Evolutionary conservation across 2,888 invertebrate genomes (phyloP).

Genomic region (Parthenolecanium corni): DNA sequence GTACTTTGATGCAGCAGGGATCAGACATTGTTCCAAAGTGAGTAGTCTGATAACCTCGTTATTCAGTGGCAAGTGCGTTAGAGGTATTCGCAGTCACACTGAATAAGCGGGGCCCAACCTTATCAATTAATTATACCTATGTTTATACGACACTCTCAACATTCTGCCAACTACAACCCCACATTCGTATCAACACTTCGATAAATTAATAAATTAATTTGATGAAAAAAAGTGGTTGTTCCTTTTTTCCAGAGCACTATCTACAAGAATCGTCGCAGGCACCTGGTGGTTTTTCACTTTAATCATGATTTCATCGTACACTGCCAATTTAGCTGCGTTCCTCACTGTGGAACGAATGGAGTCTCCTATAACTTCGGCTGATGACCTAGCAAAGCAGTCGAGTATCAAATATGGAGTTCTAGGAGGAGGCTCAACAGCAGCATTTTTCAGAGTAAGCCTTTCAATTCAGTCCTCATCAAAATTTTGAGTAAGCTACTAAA

Average conservation of each 20-base stretch:
- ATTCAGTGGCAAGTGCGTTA: no score
- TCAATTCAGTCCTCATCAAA: no score
- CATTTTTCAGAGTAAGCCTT: conserved; percentile 74
- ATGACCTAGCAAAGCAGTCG: conserved; percentile 90
- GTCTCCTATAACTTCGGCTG: conserved; percentile 87
- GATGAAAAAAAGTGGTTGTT: no score
- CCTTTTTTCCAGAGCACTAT: conserved; percentile 56
- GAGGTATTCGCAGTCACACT: no score
- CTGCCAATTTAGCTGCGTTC: conserved; percentile 89
- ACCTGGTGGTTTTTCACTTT: conserved; percentile 95
- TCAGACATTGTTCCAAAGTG: conserved; percentile 85
- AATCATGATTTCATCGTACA: conserved; percentile 93
- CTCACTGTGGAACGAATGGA: conserved; percentile 87
- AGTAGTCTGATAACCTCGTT: no score
- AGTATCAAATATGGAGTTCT: conserved; percentile 93
- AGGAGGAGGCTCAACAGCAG: conserved; percentile 83
- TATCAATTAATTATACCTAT: no score
- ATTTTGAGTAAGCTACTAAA: no score
- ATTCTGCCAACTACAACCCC: no score
- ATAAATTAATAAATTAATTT: no score
- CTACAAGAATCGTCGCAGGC: conserved; percentile 77
- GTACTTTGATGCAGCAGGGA: conserved; percentile 85
- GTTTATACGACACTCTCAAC: no score
- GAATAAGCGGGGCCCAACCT: no score
- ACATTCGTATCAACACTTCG: no score